Evolutionary conservation across 2,797 vertebrate genomes (phyloP), one percentile per base, ranked within the genome.

Genomic region (Eremophila alpestris): DNA sequence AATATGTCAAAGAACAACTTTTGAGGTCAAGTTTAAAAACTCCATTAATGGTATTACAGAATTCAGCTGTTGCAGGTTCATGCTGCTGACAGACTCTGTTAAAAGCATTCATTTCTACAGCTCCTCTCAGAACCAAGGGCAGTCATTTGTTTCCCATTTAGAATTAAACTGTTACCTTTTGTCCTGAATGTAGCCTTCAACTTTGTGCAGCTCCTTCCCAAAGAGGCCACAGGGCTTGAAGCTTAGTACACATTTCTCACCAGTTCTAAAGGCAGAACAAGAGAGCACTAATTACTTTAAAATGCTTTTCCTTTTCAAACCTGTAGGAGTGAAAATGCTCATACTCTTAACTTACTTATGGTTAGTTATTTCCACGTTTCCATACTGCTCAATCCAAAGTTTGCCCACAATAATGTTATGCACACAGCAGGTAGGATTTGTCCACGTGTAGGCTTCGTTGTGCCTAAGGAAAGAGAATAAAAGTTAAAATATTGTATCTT

Each of bases 361-460:
- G 97, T 99, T 99, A 77, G 98, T 98, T 96, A 99, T 99, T 97
- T 99, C 99, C 97, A 99, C 98, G 0, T 98, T 99, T 96, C 99
- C 99, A 10, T 99, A 99, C 94, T 99, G 99, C 95, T 99, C 99
- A 21, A 99, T 99, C 99, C 99, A 99, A 81, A 99, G 99, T 95
- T 99, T 99, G 29, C 99, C 99, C 63, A 99, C 99, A 7, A 99
- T 99, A 82, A 99, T 99, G 92, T 99, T 99, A 96, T 99, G 99
- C 70, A 99, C 99, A 59, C 99, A 99, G 95, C 99, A 99, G 0
- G 98, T 99, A 78, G 99, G 99, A 92, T 99, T 99, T 92, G 99
- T 99, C 99, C 99, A 99, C 0, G 99, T 99, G 95, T 99, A 99
- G 11, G 99, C 98, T 98, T 99, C 99, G 9, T 98, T 99, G 95